Evolutionary conservation across 1,140 invertebrate species (phyloP).

Genomic region (Drosophila sulfurigaster): DNA sequence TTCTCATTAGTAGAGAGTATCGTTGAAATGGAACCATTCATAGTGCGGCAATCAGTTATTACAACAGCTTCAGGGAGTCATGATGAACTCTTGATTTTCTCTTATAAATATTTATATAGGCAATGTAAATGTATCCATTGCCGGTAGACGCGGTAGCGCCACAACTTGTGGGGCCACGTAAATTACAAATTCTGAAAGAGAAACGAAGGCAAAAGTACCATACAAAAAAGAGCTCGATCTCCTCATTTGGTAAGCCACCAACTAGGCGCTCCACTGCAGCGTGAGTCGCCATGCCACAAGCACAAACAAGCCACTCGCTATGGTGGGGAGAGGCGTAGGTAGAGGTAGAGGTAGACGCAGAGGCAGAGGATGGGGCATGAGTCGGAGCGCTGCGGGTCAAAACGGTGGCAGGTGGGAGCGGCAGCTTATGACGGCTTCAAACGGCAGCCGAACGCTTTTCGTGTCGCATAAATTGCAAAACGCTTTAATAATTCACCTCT

Average conservation of each 20-base stretch:
- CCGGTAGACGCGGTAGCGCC: slow-evolving; percentile 41
- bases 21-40: slow-evolving; percentile 26
- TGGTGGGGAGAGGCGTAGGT: too few species aligned
- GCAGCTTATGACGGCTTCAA: slow-evolving; percentile 74
- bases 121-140: slow-evolving; percentile 61
- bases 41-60: slow-evolving; percentile 1
- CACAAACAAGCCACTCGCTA: slow-evolving; percentile 23
- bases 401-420: slow-evolving; percentile 17
- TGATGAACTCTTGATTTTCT: slow-evolving; percentile 71
- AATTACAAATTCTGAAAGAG: slow-evolving; percentile 69
- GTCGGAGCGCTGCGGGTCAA: not conserved
- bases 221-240: slow-evolving; percentile 45
- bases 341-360: too few species aligned
- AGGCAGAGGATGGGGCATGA: not conserved
- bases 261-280: slow-evolving; percentile 64
- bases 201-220: slow-evolving; percentile 47
- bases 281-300: slow-evolving; percentile 19
- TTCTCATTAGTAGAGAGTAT: slow-evolving; percentile 7
- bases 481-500: slow-evolving; percentile 78
- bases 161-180: slow-evolving; percentile 71
- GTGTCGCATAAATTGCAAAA: slow-evolving; percentile 77
- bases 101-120: slow-evolving; percentile 75
- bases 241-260: slow-evolving; percentile 80
- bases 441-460: slow-evolving; percentile 46
- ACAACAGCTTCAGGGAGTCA: slow-evolving; percentile 21